Evolutionary conservation across 2,797 vertebrate genomes (phyloP), one percentile per base, ranked within the genome.

Genomic region (Champsocephalus gunnari): DNA sequence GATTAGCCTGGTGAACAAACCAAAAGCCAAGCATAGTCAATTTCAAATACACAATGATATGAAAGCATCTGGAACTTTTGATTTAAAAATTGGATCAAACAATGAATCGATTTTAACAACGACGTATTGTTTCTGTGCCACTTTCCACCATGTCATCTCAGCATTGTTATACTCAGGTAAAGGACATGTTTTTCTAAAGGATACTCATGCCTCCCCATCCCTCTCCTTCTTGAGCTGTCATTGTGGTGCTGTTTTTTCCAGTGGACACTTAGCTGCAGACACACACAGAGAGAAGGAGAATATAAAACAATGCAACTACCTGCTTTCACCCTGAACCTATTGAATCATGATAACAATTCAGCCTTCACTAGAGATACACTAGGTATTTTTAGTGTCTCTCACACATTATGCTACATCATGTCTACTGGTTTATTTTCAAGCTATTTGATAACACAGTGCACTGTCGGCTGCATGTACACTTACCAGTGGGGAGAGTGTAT

Each of bases 181-280:
- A 34, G 16, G 28, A 24, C 45, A 64, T 65, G 45, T 64, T 53
- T 38, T 55, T 73, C 77, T 81, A 68, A 93, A 94, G 92, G 92
- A 94, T 93, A 94, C 92, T 92, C 51, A 63, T 51, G 75, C 91
- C 93, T 85, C 92, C 93, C 85, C 84, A 93, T 77, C 91, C 89
- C 88, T 93, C 92, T 82, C 91, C 94, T 24, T 93, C 87, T 71
- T 93, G 92, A 75, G 70, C 71, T 80, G 88, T 85, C 90, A 92
- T 92, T 77, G 71, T 86, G 92, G 87, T 77, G 79, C n/a, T 73
- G 61, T 48, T 56, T 71, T 72, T 81, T 62, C 81, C 80, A 34
- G 60, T 32, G 60, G 84, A 74, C 66, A 92, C 92, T 93, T 91
- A 93, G 83, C 91, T 93, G 75, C 63, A 85, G 34, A 84, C 59